Evolutionary conservation across 2,888 invertebrate genomes (phyloP).

Genomic region (Plebejus argus): DNA sequence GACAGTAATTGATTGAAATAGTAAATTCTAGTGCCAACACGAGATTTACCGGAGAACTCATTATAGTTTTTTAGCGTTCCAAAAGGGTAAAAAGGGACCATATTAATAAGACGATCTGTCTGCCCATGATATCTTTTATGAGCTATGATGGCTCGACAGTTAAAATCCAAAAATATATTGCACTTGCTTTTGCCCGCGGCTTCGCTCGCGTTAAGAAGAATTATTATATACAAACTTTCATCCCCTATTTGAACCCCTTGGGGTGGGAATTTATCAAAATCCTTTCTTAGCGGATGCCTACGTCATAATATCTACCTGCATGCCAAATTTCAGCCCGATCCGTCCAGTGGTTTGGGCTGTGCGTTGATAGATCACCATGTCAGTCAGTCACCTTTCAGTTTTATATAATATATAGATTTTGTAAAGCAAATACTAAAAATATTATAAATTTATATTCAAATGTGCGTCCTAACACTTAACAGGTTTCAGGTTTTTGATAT

Average conservation of each 20-base stretch:
- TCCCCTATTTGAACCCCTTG: too few relatives aligned
- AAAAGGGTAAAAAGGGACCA: background rate
- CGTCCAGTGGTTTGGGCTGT: too few relatives aligned
- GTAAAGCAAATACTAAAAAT: background rate
- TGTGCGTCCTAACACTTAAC: background rate
- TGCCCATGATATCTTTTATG: background rate
- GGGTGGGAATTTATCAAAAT: too few relatives aligned
- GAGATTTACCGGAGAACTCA: constrained; percentile 15
- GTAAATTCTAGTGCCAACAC: constrained; percentile 34
- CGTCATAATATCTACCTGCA: too few relatives aligned
- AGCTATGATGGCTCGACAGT: background rate
- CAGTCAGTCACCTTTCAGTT: too few relatives aligned
- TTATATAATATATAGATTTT: too few relatives aligned
- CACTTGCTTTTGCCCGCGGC: too few relatives aligned
- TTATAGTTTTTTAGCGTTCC: constrained; percentile 3
- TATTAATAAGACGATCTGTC: background rate
- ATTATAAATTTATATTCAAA: background rate
- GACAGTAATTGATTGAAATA: constrained; percentile 77
- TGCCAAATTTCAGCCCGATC: too few relatives aligned
- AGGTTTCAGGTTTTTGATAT: background rate
- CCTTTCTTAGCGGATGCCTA: too few relatives aligned
- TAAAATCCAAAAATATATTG: background rate
- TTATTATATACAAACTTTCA: too few relatives aligned
- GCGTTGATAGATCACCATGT: too few relatives aligned
- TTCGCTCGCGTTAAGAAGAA: too few relatives aligned